Conservation (phyloP, 37 sponge, comb jelly and placozoan genomes). For the Beroe forskalii region DNA sequence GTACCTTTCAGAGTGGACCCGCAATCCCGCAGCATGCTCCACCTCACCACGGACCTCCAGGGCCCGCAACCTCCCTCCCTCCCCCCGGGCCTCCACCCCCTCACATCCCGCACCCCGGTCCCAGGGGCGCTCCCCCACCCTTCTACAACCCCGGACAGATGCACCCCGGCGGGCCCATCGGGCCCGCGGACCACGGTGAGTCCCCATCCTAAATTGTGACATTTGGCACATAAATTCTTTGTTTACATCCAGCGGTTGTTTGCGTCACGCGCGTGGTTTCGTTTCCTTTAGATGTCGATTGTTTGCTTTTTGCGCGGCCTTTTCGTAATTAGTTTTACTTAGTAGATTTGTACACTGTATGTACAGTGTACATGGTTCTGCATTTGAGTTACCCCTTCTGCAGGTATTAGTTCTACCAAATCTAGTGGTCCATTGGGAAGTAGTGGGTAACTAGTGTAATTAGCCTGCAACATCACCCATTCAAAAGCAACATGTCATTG, state of each 20-base stretch:
- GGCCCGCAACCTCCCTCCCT: not conserved
- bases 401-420: too few species aligned
- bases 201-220: not conserved
- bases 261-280: not conserved
- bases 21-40: constrained; percentile 4
- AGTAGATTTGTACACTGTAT: too few species aligned
- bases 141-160: constrained; percentile 51
- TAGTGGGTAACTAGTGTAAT: too few species aligned
- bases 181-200: not conserved
- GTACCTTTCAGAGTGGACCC: constrained; percentile 15
- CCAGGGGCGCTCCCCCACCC: not conserved
- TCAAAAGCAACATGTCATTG: too few species aligned
- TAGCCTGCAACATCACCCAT: too few species aligned
- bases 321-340: too few species aligned
- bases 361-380: too few species aligned
- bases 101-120: constrained; percentile 25
- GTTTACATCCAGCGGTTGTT: not conserved
- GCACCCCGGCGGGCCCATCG: not conserved
- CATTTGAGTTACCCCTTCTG: too few species aligned
- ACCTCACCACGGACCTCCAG: constrained; percentile 15
- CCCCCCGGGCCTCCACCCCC: constrained; percentile 1
- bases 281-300: not conserved
- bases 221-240: not conserved
- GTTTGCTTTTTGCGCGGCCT: not conserved
- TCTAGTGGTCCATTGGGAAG: too few species aligned